A percentile compares a stretch with the other conserved stretches of the same genome.
These are phyloP conservation scores for Dipodomys spectabilis DNA, from an alignment of 2,113 vertebrate species.

Conservation along the genomic window DNA sequence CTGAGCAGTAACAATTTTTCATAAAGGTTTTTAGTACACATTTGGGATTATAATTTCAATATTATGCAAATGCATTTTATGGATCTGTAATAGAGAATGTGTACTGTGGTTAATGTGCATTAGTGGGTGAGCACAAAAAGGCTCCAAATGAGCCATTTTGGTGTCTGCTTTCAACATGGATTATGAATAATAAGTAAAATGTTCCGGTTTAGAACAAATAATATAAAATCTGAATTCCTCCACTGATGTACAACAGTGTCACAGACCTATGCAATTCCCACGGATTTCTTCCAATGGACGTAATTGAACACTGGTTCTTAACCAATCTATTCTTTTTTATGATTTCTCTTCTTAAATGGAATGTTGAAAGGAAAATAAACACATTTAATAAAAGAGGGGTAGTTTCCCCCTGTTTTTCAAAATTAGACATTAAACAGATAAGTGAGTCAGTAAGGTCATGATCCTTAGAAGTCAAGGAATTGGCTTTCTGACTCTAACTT, in stretches of 20 bases:
- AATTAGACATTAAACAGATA: slow-evolving; percentile 29
- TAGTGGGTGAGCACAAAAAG: slow-evolving; percentile 81
- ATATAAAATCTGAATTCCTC: slow-evolving; percentile 82
- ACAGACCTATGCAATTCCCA: slow-evolving; percentile 61
- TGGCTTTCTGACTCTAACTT: not conserved
- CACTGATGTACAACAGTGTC: slow-evolving; percentile 71
- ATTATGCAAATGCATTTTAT: slow-evolving; percentile 90
- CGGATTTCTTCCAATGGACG: slow-evolving; percentile 64
- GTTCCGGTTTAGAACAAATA: slow-evolving; percentile 83
- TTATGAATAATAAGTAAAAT: slow-evolving; percentile 87
- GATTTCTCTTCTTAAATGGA: slow-evolving; percentile 58
- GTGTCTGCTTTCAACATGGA: slow-evolving; percentile 83
- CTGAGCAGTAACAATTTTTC: slow-evolving; percentile 88
- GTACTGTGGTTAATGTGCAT: slow-evolving; percentile 84
- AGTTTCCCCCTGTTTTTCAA: slow-evolving; percentile 43
- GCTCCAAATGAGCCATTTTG: slow-evolving; percentile 85
- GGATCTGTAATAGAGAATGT: slow-evolving; percentile 86
- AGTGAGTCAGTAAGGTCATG: not conserved
- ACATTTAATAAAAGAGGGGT: slow-evolving; percentile 36
- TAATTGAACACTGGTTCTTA: slow-evolving; percentile 65
- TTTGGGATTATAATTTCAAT: slow-evolving; percentile 87
- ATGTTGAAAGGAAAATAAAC: slow-evolving; percentile 65
- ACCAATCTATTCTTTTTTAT: slow-evolving; percentile 61
- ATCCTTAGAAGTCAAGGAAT: not conserved
- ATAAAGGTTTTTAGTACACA: slow-evolving; percentile 85